These are phyloP conservation scores for Chromoteleia sp. DNA, from an alignment of 2,888 invertebrate genomes.

Conservation along the genomic window DNA sequence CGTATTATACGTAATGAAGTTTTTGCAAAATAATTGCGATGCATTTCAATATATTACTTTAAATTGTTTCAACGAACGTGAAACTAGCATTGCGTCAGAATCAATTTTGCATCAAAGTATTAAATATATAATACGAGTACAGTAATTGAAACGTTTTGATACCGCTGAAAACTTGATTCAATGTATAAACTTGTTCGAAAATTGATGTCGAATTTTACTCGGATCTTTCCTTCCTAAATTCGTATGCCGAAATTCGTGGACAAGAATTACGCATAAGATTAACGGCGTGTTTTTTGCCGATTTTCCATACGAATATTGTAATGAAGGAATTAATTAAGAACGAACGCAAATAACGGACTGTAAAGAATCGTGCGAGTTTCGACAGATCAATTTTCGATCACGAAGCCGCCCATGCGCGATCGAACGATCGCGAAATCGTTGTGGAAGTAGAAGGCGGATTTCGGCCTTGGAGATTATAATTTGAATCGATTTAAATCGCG, in stretches of 20 bases:
- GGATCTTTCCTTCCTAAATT: too few species aligned
- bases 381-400: slow-evolving; percentile 27
- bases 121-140: background rate
- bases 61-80: too few species aligned
- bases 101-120: too few species aligned
- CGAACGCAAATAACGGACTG: background rate
- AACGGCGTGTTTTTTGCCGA: background rate
- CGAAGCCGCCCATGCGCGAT: slow-evolving; percentile 10
- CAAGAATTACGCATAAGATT: background rate
- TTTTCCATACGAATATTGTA: slow-evolving; percentile 20
- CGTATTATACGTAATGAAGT: too few species aligned
- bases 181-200: background rate
- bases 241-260: too few species aligned
- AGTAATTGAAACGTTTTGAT: background rate
- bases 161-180: background rate
- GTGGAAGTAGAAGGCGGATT: slow-evolving; percentile 28
- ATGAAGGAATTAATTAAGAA: slow-evolving; percentile 22
- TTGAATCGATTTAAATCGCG: too few species aligned
- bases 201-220: background rate
- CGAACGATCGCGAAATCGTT: slow-evolving; percentile 34
- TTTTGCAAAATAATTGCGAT: too few species aligned
- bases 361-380: slow-evolving; percentile 12
- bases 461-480: slow-evolving; percentile 41
- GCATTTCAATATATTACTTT: too few species aligned
- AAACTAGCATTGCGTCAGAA: too few species aligned